These are phyloP conservation scores for Sparus aurata DNA, from an alignment of 2,797 vertebrate genomes.

Conservation along the genomic window DNA sequence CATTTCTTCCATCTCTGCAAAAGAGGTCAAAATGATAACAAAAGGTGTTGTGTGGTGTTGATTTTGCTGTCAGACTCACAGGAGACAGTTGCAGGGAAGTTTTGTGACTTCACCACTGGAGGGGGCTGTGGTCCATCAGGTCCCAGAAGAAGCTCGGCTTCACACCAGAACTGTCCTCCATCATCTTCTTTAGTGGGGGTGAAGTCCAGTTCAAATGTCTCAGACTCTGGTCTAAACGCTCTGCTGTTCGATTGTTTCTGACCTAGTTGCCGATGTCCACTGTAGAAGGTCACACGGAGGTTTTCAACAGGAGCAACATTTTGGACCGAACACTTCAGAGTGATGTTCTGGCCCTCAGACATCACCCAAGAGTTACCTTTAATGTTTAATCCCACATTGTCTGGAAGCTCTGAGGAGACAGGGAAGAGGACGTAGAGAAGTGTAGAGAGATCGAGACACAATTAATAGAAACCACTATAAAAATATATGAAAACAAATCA, in stretches of 20 bases:
- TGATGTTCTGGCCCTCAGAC: conserved; percentile 36
- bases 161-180: conserved; percentile 73
- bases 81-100: conserved; percentile 44
- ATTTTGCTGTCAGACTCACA: conserved; percentile 69
- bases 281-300: conserved; percentile 68
- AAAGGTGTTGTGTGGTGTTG: not conserved
- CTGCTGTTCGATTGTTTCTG: not conserved
- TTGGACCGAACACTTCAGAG: conserved; percentile 60
- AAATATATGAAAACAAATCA: no score
- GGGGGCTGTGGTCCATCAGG: conserved; percentile 65
- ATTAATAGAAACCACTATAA: not conserved
- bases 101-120: conserved; percentile 58
- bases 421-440: not conserved
- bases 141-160: conserved; percentile 74
- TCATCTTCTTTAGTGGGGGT: conserved; percentile 53
- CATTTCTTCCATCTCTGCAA: not conserved
- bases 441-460: not conserved
- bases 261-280: not conserved
- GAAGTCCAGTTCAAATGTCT: conserved; percentile 52
- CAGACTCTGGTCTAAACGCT: conserved; percentile 46
- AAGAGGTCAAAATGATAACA: not conserved
- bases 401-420: conserved; percentile 69
- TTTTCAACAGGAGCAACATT: conserved; percentile 52
- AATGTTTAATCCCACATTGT: conserved; percentile 25
- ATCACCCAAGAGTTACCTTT: no score